Base-by-base conservation (phyloP, 1,140 invertebrate species). In the Zaprionus gabonicus region DNA sequence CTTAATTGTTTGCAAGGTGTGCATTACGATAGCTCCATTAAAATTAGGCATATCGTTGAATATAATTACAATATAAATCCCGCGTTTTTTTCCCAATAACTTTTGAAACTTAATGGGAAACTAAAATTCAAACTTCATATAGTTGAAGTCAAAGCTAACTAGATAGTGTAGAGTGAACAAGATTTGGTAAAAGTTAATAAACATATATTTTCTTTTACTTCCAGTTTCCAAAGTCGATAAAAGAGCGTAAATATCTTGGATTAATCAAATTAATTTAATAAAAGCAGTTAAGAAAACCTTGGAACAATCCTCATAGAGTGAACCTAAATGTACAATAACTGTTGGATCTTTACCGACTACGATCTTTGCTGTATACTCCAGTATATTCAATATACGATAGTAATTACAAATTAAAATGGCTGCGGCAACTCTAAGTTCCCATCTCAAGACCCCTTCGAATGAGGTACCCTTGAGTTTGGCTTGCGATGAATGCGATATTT, bases 1-100 rank as follows among this genome's bases (percentile, higher is more conserved):
- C 13, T 88, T 76, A 3, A 88, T 27, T 23, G 67, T 34, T 9
- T 88, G 66, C 49, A 88, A 46, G 0, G 84, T 64, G 59, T 90
- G 84, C 69, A 88, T 36, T 17, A 90, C 27, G n/a, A 88, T 88
- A 20, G 84, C 84, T 7, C 84, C 84, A 51, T 88, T 88, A 44
- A 90, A 84, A 34, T 88, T 88, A 0, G 84, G 84, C 84, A 88
- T 83, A 6, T 56, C 65, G 53, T 31, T 23, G 4, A 1, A 44
- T 20, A 17, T 25, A 34, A 17, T 6, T n/a, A 5, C 12, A 53
- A 15, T 25, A 31, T 41, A 28, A 36, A 28, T 60, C 68, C 15
- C 20, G 23, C 12, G 6, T 66, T 44, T 12, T 66, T 44, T 12
- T 60, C 20, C 55, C 13, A 20, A 15, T 1, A 74, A 72, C 55